These are phyloP conservation scores for Pelvicachromis taeniatus DNA, from an alignment of 2,113 vertebrate genomes.

Conservation along the genomic window DNA sequence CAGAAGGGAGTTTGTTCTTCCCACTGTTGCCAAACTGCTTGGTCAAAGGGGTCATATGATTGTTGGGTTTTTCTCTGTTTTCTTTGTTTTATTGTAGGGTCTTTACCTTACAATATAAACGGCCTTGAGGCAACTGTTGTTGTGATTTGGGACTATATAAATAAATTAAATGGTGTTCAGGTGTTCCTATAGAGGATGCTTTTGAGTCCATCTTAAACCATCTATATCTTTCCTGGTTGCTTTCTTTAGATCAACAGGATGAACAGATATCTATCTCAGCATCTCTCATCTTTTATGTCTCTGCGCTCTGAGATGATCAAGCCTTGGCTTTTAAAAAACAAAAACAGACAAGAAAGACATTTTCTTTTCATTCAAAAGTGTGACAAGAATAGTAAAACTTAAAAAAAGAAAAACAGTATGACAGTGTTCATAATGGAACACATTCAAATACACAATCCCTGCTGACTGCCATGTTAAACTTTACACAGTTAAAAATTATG, in stretches of 20 bases:
- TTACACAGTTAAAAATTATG: not conserved
- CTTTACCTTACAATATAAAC: not conserved
- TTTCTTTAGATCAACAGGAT: not conserved
- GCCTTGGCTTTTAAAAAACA: not conserved
- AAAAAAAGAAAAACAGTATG: not conserved
- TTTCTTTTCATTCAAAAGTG: not conserved
- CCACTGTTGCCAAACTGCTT: not conserved
- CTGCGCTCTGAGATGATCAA: not conserved
- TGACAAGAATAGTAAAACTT: not conserved
- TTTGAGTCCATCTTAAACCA: constrained; percentile 9
- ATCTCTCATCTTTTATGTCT: not conserved
- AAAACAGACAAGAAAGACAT: not conserved
- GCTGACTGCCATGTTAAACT: not conserved
- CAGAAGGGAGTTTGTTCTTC: not conserved
- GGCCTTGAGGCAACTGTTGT: not conserved
- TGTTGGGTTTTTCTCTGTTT: not conserved
- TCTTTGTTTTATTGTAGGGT: not conserved
- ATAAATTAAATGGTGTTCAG: not conserved
- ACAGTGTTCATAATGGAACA: not conserved
- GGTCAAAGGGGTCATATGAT: not conserved
- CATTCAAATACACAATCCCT: not conserved
- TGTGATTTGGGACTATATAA: not conserved
- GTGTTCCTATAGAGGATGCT: not conserved
- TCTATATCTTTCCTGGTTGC: not conserved
- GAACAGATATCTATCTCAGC: not conserved